Conservation (phyloP, 2,888 invertebrate genomes). For the Pardosa pseudoannulata region DNA sequence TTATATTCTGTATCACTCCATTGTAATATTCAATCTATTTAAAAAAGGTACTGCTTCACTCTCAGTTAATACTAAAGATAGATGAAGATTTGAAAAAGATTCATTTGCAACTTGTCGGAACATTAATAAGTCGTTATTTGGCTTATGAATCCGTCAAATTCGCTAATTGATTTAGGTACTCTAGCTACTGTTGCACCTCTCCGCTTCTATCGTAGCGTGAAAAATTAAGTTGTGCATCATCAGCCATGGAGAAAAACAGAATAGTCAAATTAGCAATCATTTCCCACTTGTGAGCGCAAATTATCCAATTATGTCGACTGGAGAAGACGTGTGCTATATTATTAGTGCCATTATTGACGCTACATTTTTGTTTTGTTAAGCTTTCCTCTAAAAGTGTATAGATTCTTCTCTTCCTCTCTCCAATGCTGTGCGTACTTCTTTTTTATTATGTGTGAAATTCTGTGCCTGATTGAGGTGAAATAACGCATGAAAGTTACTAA, state of each 20-base stretch:
- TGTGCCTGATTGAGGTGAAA: no score
- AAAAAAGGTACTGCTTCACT: no score
- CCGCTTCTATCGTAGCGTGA: conserved; percentile 18
- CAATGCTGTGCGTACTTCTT: neutral
- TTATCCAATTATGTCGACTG: conserved; percentile 50
- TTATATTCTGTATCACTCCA: no score
- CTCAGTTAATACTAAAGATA: no score
- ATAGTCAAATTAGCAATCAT: conserved; percentile 43
- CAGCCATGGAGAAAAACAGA: conserved; percentile 53
- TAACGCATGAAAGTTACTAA: no score
- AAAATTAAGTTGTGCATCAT: conserved; percentile 33
- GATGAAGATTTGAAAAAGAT: no score
- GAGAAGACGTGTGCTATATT: conserved; percentile 23
- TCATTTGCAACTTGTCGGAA: neutral
- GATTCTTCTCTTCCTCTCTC: neutral
- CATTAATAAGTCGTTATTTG: neutral
- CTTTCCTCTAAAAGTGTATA: neutral
- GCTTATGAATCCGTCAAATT: neutral
- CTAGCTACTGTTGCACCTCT: neutral
- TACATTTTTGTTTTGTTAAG: conserved; percentile 35
- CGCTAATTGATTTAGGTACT: conserved; percentile 1
- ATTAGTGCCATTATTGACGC: conserved; percentile 36
- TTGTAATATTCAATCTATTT: no score
- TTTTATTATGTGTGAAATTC: neutral
- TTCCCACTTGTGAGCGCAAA: conserved; percentile 48